These are phyloP conservation scores for Carassius auratus DNA, from an alignment of 2,113 vertebrate species.

Conservation along the genomic window DNA sequence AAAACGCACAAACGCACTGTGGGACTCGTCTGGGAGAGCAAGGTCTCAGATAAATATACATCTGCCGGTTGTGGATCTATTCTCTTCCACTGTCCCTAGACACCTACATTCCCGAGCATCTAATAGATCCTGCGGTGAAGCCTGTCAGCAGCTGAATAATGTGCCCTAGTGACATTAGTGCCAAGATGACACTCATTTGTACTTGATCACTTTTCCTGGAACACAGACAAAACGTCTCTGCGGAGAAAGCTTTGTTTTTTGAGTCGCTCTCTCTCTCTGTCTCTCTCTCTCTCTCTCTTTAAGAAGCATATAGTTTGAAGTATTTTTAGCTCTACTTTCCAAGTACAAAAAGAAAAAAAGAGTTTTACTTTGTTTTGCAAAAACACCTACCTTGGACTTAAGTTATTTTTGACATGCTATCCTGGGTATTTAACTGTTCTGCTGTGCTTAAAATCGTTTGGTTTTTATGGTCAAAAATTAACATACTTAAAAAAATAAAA, in stretches of 20 bases:
- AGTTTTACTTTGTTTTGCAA: background rate
- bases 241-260: background rate
- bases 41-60: slow-evolving; percentile 45
- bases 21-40: slow-evolving; percentile 62
- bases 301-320: background rate
- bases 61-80: slow-evolving; percentile 13
- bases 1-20: slow-evolving; percentile 59
- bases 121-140: background rate
- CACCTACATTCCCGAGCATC: slow-evolving; percentile 20
- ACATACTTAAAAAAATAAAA: too few relatives aligned
- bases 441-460: background rate
- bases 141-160: slow-evolving; percentile 13
- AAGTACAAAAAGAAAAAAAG: background rate
- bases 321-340: slow-evolving; percentile 14
- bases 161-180: background rate
- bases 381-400: background rate
- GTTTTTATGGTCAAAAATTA: background rate
- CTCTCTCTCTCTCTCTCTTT: too few relatives aligned
- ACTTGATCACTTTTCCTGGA: slow-evolving; percentile 30
- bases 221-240: background rate
- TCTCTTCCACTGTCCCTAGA: slow-evolving; percentile 24
- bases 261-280: too few relatives aligned
- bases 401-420: background rate
- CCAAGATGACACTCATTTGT: background rate
- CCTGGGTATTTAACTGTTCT: background rate